Evolutionary conservation across 2,888 invertebrate species (phyloP).

Genomic region (Meteorus colon): DNA sequence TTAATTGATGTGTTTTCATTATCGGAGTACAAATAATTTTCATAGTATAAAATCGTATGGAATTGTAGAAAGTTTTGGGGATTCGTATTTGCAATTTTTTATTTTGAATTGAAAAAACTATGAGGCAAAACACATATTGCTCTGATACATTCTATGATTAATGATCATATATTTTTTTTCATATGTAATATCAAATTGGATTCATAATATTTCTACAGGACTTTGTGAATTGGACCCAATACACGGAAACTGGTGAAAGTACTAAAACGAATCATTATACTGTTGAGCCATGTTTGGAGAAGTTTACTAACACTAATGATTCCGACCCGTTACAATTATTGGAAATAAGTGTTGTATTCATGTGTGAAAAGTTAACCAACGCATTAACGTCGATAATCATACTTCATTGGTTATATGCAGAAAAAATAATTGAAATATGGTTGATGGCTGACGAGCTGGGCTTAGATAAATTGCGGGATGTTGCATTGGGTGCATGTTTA

Average conservation of each 20-base stretch:
- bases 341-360: slow-evolving; percentile 60
- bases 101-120: too few species aligned
- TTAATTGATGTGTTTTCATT: too few species aligned
- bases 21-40: too few species aligned
- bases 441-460: slow-evolving; percentile 57
- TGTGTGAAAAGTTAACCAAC: slow-evolving; percentile 57
- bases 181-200: slow-evolving; percentile 10
- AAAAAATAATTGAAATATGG: slow-evolving; percentile 60
- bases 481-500: slow-evolving; percentile 58
- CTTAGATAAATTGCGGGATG: slow-evolving; percentile 54
- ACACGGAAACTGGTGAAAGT: slow-evolving; percentile 39
- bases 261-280: slow-evolving; percentile 40
- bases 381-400: slow-evolving; percentile 59
- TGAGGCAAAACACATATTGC: too few species aligned
- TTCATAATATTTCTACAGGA: slow-evolving; percentile 50
- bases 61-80: too few species aligned
- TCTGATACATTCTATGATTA: neutral
- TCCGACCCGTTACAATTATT: slow-evolving; percentile 58
- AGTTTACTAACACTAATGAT: slow-evolving; percentile 52
- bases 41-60: too few species aligned
- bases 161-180: neutral
- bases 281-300: slow-evolving; percentile 54
- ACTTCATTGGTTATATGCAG: slow-evolving; percentile 55
- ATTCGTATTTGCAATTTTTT: too few species aligned
- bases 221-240: slow-evolving; percentile 62